Conservation (phyloP, 2,113 vertebrate genomes). For the Apteryx mantelli region DNA sequence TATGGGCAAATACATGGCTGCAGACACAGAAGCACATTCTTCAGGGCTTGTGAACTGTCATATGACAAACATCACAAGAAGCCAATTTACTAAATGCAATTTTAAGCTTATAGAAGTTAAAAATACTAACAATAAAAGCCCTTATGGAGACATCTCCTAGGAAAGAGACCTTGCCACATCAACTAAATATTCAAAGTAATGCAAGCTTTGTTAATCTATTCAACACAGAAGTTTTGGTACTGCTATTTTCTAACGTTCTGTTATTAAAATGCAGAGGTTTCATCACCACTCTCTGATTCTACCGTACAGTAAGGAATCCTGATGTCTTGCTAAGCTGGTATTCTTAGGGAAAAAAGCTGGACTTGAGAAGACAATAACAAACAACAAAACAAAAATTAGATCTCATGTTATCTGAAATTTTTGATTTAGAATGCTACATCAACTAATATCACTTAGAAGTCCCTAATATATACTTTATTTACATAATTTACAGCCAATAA, state of each 20-base stretch:
- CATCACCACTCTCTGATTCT: neutral
- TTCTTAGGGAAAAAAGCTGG: neutral
- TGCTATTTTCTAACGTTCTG: neutral
- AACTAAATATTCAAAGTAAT: neutral
- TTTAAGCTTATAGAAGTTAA: conserved; percentile 39
- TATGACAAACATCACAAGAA: conserved; percentile 55
- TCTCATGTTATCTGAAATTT: neutral
- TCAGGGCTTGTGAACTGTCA: conserved; percentile 47
- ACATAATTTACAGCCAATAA: neutral
- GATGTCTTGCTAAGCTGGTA: neutral
- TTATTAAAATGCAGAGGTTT: conserved; percentile 51
- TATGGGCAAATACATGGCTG: neutral
- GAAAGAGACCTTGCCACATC: conserved; percentile 27
- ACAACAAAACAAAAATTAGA: neutral
- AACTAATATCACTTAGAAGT: neutral
- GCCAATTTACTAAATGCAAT: conserved; percentile 29
- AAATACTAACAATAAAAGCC: neutral
- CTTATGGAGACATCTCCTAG: conserved; percentile 27
- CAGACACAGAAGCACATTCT: conserved; percentile 59
- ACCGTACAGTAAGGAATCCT: neutral
- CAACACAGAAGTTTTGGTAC: neutral
- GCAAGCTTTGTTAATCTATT: neutral
- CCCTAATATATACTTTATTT: neutral
- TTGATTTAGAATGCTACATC: neutral
- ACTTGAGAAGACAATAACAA: neutral